These are phyloP conservation scores for Cyclopterus lumpus DNA, from an alignment of 2,797 vertebrate genomes.

Conservation along the genomic window DNA sequence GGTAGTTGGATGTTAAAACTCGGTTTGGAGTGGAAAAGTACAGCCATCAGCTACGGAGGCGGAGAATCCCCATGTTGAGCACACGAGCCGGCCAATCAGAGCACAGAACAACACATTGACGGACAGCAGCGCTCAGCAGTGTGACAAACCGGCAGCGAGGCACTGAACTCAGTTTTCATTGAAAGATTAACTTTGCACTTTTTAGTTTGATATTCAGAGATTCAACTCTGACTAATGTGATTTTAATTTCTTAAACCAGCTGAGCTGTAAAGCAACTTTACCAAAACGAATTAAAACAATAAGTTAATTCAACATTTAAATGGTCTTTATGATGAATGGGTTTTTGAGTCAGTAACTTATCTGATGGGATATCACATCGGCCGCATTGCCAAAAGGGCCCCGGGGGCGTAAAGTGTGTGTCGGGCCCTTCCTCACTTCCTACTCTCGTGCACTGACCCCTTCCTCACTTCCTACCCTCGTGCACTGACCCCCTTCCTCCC, in stretches of 20 bases:
- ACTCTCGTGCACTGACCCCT: no score
- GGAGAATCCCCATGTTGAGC: constrained; percentile 41
- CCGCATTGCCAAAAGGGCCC: no score
- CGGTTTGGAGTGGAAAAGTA: constrained; percentile 76
- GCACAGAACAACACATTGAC: constrained; percentile 55
- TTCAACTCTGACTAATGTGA: background rate
- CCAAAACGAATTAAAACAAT: background rate
- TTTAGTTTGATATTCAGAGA: background rate
- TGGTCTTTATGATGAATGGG: background rate
- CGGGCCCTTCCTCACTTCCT: no score
- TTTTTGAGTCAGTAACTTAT: background rate
- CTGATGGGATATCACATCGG: no score
- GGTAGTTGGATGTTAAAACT: constrained; percentile 39
- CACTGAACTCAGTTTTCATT: constrained; percentile 24
- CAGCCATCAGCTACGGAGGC: constrained; percentile 46
- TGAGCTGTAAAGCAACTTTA: background rate
- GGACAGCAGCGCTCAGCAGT: constrained; percentile 38
- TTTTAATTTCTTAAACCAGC: background rate
- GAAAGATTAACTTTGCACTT: constrained; percentile 8
- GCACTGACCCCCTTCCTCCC: background rate
- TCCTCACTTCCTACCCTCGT: no score
- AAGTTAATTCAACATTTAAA: background rate
- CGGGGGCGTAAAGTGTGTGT: background rate
- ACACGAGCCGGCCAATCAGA: constrained; percentile 52
- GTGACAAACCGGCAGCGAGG: constrained; percentile 37